A percentile compares a stretch with the other conserved stretches of the same genome.
Evolutionary conservation across 2,113 vertebrate genomes (phyloP).

Genomic region (Phaetusa simplex): DNA sequence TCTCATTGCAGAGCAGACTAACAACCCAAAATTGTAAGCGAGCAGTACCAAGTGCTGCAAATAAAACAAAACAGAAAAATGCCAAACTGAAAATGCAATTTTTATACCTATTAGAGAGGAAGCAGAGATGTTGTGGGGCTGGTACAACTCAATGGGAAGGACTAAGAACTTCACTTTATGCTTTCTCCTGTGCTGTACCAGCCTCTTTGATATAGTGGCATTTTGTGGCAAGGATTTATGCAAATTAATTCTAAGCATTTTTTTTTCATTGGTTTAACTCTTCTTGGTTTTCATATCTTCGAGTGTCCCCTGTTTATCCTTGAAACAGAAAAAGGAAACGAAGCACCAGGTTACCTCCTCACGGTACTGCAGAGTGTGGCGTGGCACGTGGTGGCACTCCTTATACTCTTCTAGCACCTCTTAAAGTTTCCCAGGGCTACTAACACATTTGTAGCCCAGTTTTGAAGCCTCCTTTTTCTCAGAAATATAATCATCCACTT

Average conservation of each 20-base stretch:
- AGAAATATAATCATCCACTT: neutral
- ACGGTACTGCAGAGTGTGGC: rapidly evolving
- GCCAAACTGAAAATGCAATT: neutral
- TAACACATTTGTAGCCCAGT: neutral
- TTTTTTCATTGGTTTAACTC: neutral
- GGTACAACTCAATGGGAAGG: neutral
- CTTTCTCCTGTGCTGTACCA: neutral
- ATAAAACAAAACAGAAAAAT: neutral
- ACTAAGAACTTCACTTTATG: neutral
- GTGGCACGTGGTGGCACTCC: neutral
- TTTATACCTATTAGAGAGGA: neutral
- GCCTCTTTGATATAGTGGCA: neutral
- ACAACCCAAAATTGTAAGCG: neutral
- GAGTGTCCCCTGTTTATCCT: neutral
- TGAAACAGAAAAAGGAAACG: neutral
- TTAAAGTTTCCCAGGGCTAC: neutral
- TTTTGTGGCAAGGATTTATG: neutral
- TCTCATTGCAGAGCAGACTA: neutral
- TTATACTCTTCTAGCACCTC: neutral
- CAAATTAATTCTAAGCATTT: neutral
- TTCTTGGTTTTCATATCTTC: neutral
- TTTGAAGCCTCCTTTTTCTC: neutral
- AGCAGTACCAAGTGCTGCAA: neutral
- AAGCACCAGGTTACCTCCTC: neutral
- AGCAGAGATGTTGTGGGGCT: neutral